Conservation (phyloP, 2,113 vertebrate genomes). For the Cryptoleucopteryx plumbea region DNA sequence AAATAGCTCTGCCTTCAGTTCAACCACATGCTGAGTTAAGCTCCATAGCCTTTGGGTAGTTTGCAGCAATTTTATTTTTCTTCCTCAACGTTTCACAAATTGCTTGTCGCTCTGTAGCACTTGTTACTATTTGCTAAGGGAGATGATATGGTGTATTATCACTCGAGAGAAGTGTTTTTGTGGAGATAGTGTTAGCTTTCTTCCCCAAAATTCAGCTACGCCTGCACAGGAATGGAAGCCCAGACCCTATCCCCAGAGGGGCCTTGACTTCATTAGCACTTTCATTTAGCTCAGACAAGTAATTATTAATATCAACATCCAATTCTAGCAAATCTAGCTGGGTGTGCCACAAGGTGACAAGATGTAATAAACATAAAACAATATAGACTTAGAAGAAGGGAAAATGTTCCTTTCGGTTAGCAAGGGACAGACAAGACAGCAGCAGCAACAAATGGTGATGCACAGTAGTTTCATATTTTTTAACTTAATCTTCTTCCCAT, state of each 20-base stretch:
- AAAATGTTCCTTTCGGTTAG: background rate
- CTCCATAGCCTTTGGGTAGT: constrained; percentile 9
- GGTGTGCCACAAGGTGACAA: constrained; percentile 37
- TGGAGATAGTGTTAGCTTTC: background rate
- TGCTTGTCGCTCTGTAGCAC: background rate
- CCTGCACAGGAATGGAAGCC: background rate
- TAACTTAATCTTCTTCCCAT: background rate
- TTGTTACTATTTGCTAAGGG: constrained; percentile 21
- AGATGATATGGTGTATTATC: constrained; percentile 5
- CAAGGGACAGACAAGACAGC: background rate
- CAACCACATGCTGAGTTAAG: constrained; percentile 38
- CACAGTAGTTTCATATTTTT: background rate
- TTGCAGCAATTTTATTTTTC: background rate
- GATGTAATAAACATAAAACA: constrained; percentile 27
- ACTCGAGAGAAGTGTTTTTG: background rate
- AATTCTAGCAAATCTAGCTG: constrained; percentile 34
- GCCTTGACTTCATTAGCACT: constrained; percentile 49
- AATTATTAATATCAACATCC: constrained; percentile 53
- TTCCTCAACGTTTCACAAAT: background rate
- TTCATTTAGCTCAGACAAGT: constrained; percentile 48
- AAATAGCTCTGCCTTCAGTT: constrained; percentile 17
- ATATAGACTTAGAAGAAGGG: background rate
- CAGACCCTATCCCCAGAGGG: background rate
- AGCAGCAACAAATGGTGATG: background rate
- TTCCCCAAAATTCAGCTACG: background rate